Percentiles rank a stretch among this genome's conserved stretches.
These are phyloP conservation scores for Turnix velox DNA, from an alignment of 2,113 vertebrate species.

Conservation along the genomic window DNA sequence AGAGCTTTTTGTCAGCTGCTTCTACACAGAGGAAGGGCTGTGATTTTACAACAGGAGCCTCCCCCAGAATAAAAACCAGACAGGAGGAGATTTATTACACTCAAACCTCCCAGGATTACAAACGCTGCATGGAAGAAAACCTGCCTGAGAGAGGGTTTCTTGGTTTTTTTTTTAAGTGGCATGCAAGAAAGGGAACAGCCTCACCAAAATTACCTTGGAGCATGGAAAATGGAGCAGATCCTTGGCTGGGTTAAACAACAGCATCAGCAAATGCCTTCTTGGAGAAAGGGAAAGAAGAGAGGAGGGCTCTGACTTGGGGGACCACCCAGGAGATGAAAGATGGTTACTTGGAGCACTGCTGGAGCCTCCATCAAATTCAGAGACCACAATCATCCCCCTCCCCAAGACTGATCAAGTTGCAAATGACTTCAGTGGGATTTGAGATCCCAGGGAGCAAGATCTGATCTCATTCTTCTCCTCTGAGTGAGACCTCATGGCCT, in stretches of 20 bases:
- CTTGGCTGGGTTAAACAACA: conserved; percentile 5
- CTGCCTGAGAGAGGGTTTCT: not conserved
- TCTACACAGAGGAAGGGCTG: not conserved
- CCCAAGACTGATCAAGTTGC: not conserved
- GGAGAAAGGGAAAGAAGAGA: not conserved
- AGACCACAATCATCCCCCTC: not conserved
- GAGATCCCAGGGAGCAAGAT: not conserved
- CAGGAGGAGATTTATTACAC: not conserved
- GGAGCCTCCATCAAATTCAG: not conserved
- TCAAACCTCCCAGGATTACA: not conserved
- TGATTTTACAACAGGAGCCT: not conserved
- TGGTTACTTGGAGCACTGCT: not conserved
- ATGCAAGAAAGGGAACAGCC: not conserved
- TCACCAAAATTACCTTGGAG: conserved; percentile 16
- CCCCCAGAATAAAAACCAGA: not conserved
- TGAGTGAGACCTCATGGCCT: no score
- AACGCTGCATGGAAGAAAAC: not conserved
- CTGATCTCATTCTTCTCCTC: not conserved
- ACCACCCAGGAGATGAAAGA: conserved; percentile 52
- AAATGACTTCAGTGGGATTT: not conserved
- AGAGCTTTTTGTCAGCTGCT: conserved; percentile 30
- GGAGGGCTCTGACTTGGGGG: not conserved
- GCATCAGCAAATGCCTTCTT: not conserved
- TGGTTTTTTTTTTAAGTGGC: not conserved
- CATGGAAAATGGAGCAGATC: conserved; percentile 54